Evolutionary conservation across 2,888 invertebrate species (phyloP).

Genomic region (Nematopogon swammerdamellus): DNA sequence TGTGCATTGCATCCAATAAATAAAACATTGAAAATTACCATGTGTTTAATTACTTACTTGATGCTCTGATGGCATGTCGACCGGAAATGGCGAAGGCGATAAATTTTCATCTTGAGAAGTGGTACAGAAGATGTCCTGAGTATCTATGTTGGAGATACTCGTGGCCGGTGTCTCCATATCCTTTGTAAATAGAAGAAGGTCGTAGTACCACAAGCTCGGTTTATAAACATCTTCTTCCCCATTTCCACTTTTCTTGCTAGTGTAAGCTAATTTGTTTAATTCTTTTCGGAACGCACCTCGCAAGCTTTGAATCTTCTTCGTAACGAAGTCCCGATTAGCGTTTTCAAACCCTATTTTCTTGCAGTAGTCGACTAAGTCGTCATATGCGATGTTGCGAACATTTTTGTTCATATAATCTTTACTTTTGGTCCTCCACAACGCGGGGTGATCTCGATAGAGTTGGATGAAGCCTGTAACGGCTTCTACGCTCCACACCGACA

Average conservation of each 20-base stretch:
- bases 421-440: constrained; percentile 9
- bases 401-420: constrained; percentile 8
- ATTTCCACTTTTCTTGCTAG: constrained; percentile 6
- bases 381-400: constrained; percentile 6
- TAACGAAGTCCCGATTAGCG: constrained; percentile 4
- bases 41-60: constrained; percentile 5
- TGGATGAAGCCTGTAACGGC: constrained; percentile 6
- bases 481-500: neutral
- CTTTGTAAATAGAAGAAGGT: constrained; percentile 10
- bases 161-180: constrained; percentile 10
- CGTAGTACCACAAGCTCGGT: constrained; percentile 9
- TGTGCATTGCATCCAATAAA: neutral
- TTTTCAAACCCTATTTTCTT: constrained; percentile 1
- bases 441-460: constrained; percentile 5
- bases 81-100: no score
- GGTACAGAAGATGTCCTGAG: constrained; percentile 3
- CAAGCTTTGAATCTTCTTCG: constrained; percentile 8
- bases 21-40: neutral
- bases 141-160: constrained; percentile 7
- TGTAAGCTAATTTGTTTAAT: constrained; percentile 5
- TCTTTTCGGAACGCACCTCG: constrained; percentile 10
- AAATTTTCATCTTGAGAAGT: no score
- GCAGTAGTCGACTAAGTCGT: constrained; percentile 2
- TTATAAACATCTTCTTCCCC: constrained; percentile 7
- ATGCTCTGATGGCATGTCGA: no score